Conservation (phyloP, 2,888 invertebrate genomes). For the Argyra leucocephala region DNA sequence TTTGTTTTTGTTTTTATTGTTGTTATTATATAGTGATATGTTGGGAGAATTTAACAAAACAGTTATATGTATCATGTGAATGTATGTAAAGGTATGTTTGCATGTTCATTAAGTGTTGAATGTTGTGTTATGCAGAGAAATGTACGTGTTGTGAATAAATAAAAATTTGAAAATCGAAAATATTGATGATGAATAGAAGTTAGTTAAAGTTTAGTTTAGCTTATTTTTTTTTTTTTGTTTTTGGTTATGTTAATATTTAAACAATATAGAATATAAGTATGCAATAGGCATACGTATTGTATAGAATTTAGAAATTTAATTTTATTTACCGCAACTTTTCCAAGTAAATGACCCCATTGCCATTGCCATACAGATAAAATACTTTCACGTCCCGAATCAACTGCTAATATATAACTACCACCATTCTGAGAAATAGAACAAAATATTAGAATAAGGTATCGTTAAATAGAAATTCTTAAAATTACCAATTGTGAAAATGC, state of each 20-base stretch:
- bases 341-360: slow-evolving; percentile 87
- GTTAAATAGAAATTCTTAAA: slow-evolving; percentile 12
- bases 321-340: slow-evolving; percentile 89
- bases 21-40: neutral
- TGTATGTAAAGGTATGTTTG: too few species aligned
- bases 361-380: slow-evolving; percentile 91
- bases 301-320: slow-evolving; percentile 25
- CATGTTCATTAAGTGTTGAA: neutral
- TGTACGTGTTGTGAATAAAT: neutral
- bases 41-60: neutral
- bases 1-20: neutral
- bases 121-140: neutral
- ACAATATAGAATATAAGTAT: too few species aligned
- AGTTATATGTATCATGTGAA: too few species aligned
- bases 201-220: too few species aligned
- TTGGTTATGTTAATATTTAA: neutral
- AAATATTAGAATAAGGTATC: neutral
- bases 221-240: too few species aligned
- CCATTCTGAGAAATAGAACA: slow-evolving; percentile 59
- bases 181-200: neutral
- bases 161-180: neutral
- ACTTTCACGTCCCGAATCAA: slow-evolving; percentile 81
- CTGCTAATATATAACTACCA: slow-evolving; percentile 79
- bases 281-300: too few species aligned
- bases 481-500: slow-evolving; percentile 79